Evolutionary conservation across 2,113 vertebrate species (phyloP).

Genomic region (Oostethus manadensis): DNA sequence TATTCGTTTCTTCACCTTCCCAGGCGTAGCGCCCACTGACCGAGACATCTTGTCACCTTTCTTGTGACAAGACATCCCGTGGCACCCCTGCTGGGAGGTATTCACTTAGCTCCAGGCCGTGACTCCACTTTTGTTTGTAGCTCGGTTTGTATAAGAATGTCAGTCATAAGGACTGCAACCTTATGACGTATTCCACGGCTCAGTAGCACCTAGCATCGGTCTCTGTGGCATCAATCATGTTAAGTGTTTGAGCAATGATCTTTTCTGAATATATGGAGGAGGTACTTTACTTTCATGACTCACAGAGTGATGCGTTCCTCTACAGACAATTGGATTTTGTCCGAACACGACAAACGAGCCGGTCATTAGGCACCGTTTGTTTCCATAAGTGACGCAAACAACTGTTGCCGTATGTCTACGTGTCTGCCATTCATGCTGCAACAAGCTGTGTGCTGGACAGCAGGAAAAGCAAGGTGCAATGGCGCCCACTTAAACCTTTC

Average conservation of each 20-base stretch:
- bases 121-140: no score
- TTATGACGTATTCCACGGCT: slow-evolving; percentile 4
- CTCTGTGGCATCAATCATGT: slow-evolving; percentile 36
- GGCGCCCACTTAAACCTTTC: background rate
- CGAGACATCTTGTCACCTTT: no score
- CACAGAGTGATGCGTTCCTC: slow-evolving; percentile 32
- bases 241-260: slow-evolving; percentile 42
- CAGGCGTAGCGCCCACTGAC: no score
- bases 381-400: slow-evolving; percentile 38
- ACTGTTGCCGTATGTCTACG: background rate
- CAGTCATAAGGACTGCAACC: no score
- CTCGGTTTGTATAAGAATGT: no score
- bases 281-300: slow-evolving; percentile 33
- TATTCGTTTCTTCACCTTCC: no score
- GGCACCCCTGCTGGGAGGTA: no score
- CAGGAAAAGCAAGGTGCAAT: slow-evolving; percentile 7
- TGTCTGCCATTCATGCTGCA: background rate
- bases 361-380: slow-evolving; percentile 45
- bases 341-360: slow-evolving; percentile 29
- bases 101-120: no score
- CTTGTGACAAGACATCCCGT: no score
- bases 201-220: slow-evolving; percentile 27
- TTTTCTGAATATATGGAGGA: slow-evolving; percentile 20
- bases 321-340: slow-evolving; percentile 45
- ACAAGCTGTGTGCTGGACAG: slow-evolving; percentile 1